A percentile compares a stretch with the other conserved stretches of the same genome.
Conservation (phyloP, 2,888 invertebrate species). For the Apamea crenata region DNA sequence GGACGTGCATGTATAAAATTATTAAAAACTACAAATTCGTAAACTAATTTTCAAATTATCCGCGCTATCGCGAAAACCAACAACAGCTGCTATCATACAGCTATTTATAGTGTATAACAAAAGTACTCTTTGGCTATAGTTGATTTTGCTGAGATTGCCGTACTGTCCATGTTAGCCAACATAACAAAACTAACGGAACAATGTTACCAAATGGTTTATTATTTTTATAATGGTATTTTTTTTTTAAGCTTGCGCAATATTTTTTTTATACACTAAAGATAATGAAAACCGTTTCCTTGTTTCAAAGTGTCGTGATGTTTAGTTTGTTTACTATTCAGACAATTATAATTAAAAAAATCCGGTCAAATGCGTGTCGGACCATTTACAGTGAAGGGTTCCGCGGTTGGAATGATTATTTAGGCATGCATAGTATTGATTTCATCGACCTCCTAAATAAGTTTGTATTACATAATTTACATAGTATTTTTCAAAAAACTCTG, state of each 20-base stretch:
- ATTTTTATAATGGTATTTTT: slow-evolving; percentile 4
- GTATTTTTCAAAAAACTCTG: background rate
- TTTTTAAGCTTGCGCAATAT: background rate
- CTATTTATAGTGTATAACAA: too few relatives aligned
- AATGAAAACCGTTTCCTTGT: background rate
- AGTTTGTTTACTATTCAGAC: background rate
- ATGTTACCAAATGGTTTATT: slow-evolving; percentile 1
- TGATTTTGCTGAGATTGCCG: slow-evolving; percentile 1
- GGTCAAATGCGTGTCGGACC: background rate
- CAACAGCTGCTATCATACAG: too few relatives aligned
- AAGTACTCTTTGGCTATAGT: too few relatives aligned
- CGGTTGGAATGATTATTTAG: background rate
- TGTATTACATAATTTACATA: background rate
- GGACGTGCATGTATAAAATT: too few relatives aligned
- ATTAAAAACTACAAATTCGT: background rate
- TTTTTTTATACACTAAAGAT: background rate
- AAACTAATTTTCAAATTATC: background rate
- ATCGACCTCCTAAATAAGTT: background rate
- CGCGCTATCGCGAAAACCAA: background rate
- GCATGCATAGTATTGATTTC: background rate
- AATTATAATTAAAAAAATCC: background rate
- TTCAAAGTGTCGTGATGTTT: background rate
- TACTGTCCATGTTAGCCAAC: background rate
- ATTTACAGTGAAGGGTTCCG: background rate
- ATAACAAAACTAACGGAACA: background rate